Evolutionary conservation across 2,113 vertebrate species (phyloP), one percentile per base, ranked within the genome.

Genomic region (Hiodon tergisus): DNA sequence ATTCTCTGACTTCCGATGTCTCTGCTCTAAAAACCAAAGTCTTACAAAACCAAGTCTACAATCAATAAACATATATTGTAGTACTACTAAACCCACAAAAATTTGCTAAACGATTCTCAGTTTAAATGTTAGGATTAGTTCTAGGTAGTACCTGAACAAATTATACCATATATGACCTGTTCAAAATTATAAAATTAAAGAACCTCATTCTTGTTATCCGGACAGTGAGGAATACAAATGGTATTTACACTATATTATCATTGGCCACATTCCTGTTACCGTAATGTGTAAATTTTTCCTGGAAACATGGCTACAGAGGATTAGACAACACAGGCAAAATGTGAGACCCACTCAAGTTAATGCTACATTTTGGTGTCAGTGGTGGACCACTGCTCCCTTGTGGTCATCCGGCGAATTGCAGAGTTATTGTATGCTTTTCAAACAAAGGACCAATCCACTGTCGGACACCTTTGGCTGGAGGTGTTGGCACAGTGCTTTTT

Each of bases 51-150:
- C 54, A 53, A 55, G 53, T 69, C 52, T 53, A 53, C 14, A 46
- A 46, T n/a, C 72, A 31, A 73, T 52, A n/a, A 72, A 72, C 58
- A 72, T 59, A 72, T 73, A 13, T 47, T 52, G 16, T 73, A 61
- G 55, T 14, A 69, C 53, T 69, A 57, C 11, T 8, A 1, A 11
- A 6, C n/a, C n/a, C 55, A 57, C 11, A 11, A 11, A 8, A 57
- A 57, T 55, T 59, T 7, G 17, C 17, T 47, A 71, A 71, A 71
- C 48, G 10, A 59, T 71, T 50, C 57, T 71, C 50, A n/a, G n/a
- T n/a, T 17, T 14, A 54, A 2, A 50, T 69, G 55, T 69, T 47
- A 59, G 70, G 57, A 74, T 57, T 67, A 74, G 31, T 60, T 14
- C 13, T 31, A 16, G n/a, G 31, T 50, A 67, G 53, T 68, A 74